Percentiles rank a stretch among this genome's conserved stretches.
phyloP scores from a whole-genome alignment of 2,888 invertebrate species.

The Hoplodrina blanda region DNA sequence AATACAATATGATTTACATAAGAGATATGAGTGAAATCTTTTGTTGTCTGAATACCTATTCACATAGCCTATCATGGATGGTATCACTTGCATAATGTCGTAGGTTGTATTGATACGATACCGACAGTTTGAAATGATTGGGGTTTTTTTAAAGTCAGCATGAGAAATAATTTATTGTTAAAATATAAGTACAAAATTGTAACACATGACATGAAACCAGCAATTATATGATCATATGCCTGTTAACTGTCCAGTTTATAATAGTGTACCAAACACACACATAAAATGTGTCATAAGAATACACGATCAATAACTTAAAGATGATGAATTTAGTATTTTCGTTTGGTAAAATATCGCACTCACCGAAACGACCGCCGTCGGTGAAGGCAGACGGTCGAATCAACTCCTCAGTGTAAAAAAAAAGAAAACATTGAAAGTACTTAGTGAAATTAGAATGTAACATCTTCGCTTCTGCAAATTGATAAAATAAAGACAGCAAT shows the following conservation, averaged over 20 bases:
- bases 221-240: background rate
- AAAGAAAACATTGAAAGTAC: constrained; percentile 51
- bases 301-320: background rate
- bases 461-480: constrained; percentile 43
- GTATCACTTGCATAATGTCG: constrained; percentile 73
- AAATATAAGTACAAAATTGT: constrained; percentile 7
- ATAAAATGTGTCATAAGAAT: background rate
- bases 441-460: constrained; percentile 51
- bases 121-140: constrained; percentile 57
- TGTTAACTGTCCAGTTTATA: background rate
- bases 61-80: constrained; percentile 74
- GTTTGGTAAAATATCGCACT: background rate
- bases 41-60: constrained; percentile 85
- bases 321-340: background rate
- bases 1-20: constrained; percentile 82
- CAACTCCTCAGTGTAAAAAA: constrained; percentile 15
- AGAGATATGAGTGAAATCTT: constrained; percentile 82
- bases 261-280: background rate
- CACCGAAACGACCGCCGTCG: constrained; percentile 25
- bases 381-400: constrained; percentile 23
- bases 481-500: constrained; percentile 39
- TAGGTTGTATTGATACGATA: constrained; percentile 64
- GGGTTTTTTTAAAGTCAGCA: constrained; percentile 30
- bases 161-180: constrained; percentile 25
- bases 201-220: constrained; percentile 2